Conservation (phyloP, 2,888 invertebrate genomes). For the Hedya salicella region DNA sequence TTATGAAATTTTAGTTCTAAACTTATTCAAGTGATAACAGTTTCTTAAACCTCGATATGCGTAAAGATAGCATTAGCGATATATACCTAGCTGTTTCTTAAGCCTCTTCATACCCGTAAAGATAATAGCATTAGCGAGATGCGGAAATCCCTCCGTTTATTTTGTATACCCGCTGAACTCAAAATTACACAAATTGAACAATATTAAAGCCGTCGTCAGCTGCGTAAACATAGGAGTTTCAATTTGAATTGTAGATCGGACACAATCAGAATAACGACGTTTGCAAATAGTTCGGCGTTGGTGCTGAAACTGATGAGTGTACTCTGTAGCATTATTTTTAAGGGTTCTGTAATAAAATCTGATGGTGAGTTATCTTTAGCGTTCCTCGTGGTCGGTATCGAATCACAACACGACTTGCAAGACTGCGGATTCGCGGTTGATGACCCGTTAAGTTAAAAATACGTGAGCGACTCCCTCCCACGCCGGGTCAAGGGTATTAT, state of each 20-base stretch:
- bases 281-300: constrained; percentile 34
- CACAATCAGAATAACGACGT: constrained; percentile 39
- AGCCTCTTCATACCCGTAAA: neutral
- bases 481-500: constrained; percentile 71
- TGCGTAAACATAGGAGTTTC: constrained; percentile 52
- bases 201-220: constrained; percentile 46
- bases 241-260: constrained; percentile 48
- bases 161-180: constrained; percentile 45
- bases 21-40: neutral
- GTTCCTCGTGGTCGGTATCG: constrained; percentile 41
- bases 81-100: constrained; percentile 23
- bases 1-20: constrained; percentile 29
- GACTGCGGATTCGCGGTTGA: constrained; percentile 62
- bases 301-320: constrained; percentile 21
- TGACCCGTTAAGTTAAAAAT: constrained; percentile 72
- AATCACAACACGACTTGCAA: constrained; percentile 54
- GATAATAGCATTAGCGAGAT: constrained; percentile 22
- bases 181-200: constrained; percentile 58
- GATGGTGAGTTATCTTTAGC: constrained; percentile 13
- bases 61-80: constrained; percentile 14
- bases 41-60: constrained; percentile 7
- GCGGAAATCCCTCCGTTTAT: constrained; percentile 36
- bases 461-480: constrained; percentile 68
- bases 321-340: constrained; percentile 9
- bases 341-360: neutral